Evolutionary conservation across 2,888 invertebrate species (phyloP), one percentile per base, ranked within the genome.

Genomic region (Augiades crinisus): DNA sequence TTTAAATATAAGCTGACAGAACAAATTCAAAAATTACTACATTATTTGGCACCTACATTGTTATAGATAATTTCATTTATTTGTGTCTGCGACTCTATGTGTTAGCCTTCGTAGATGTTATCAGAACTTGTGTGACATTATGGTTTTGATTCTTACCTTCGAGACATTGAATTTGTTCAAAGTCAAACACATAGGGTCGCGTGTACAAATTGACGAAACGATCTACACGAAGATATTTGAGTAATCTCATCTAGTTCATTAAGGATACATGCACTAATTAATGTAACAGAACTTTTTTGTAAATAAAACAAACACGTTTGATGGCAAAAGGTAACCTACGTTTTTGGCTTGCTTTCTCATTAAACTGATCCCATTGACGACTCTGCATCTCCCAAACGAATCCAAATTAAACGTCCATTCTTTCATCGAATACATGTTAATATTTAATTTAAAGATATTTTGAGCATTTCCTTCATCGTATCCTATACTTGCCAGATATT

Each of bases 271-370:
- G 68, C 64, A 62, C 67, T 65, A 60, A 66, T 65, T 67, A 71
- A 65, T 66, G 63, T 67, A 72, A 78, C 72, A 66, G 70, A 75
- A 70, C 57, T 61, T 58, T n/a, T 64, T 64, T 62, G 78, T 78
- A 76, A 74, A 75, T 74, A 77, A 61, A 63, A 75, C 72, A 67
- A 75, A 77, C 74, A 73, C 70, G 67, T 70, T 75, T 75, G 85
- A 86, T 85, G 87, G 85, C 83, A 78, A 75, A 80, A 85, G 88
- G 88, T 89, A 89, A 88, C 88, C 83, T 84, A 83, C 70, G 76
- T 87, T 84, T 88, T 88, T 88, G 88, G 88, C 80, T 82, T 84
- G 72, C 75, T 76, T 77, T 75, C 70, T 71, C 65, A 67, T 70
- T 78, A 67, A 57, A 51, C 71, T 67, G 65, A 70, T 67, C 62